These are phyloP conservation scores for Portunus trituberculatus DNA, from an alignment of 1,140 invertebrate species.

Conservation along the genomic window DNA sequence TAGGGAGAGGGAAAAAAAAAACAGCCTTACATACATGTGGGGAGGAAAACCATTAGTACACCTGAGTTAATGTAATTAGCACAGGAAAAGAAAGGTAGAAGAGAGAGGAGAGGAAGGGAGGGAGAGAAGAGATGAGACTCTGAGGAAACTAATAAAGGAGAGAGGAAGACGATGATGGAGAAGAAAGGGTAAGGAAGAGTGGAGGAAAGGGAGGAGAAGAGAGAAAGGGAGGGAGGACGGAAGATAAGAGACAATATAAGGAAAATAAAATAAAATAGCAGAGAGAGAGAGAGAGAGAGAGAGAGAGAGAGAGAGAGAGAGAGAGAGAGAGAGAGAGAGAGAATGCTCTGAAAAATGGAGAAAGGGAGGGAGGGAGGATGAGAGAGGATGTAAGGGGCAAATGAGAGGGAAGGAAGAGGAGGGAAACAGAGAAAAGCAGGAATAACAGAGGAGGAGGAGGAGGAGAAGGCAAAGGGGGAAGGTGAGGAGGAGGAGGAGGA, in stretches of 20 bases:
- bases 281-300: no score
- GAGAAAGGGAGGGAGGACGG: neutral
- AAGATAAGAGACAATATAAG: neutral
- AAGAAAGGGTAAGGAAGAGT: neutral
- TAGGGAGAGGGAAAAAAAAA: neutral
- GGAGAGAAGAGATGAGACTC: neutral
- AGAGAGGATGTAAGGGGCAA: no score
- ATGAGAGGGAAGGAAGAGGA: no score
- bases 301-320: no score
- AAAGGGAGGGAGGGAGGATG: neutral
- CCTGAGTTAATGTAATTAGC: neutral
- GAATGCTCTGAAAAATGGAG: neutral
- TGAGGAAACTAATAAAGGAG: neutral
- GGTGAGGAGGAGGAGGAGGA: no score
- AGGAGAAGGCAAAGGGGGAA: no score
- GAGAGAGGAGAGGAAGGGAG: neutral
- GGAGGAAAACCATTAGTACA: neutral
- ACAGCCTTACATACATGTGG: neutral
- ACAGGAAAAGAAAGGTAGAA: neutral
- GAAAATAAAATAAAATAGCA: neutral
- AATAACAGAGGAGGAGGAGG: no score
- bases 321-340: no score
- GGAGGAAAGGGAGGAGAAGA: neutral
- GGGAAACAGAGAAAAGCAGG: no score
- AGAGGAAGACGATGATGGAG: neutral